Evolutionary conservation across 35 echinoderm and acorn worm species (phyloP), one percentile per base, ranked within the genome.

Genomic region (Eucidaris tribuloides): DNA sequence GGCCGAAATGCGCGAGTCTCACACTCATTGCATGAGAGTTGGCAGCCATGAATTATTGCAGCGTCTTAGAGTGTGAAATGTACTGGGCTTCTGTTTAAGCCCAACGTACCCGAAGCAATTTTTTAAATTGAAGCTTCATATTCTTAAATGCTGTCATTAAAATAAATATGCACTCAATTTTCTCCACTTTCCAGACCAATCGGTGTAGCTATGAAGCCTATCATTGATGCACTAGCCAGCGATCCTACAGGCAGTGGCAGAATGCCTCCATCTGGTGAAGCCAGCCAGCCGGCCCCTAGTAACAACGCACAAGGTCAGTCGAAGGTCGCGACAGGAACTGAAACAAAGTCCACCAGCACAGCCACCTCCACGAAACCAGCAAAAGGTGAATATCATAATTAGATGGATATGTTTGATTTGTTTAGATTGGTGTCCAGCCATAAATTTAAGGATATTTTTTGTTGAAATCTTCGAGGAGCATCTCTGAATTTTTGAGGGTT

Each of bases 161-260:
- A n/a, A n/a, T n/a, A n/a, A n/a, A n/a, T n/a, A n/a, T n/a, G n/a
- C n/a, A n/a, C n/a, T n/a, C n/a, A n/a, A n/a, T 80, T 49, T 25
- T 79, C 2, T 85, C 82, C 25, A n/a, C 25, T 71, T 76, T 85
- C 7, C 61, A 96, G 93, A 28, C 93, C 93, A 24, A 91, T 96
- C 37, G 93, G 93, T 49, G 82, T 84, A 43, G 82, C 91, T 44
- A 80, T 96, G 61, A 96, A 96, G 65, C 84, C 65, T 80, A 71
- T 96, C 3, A 84, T 96, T 22, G 93, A 96, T 62, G 86, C 93
- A 6, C 81, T 96, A 45, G 81, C 93, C 46, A 30, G 68, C 56
- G 85, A 96, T 50, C 93, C 93, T 30, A 91, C 86, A 19, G 91
- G 84, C 15, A 81, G 66, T 58, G 33, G 65, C 18, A n/a, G n/a